Evolutionary conservation across 2,113 vertebrate species (phyloP).

Genomic region (Potamarius usumacintae): DNA sequence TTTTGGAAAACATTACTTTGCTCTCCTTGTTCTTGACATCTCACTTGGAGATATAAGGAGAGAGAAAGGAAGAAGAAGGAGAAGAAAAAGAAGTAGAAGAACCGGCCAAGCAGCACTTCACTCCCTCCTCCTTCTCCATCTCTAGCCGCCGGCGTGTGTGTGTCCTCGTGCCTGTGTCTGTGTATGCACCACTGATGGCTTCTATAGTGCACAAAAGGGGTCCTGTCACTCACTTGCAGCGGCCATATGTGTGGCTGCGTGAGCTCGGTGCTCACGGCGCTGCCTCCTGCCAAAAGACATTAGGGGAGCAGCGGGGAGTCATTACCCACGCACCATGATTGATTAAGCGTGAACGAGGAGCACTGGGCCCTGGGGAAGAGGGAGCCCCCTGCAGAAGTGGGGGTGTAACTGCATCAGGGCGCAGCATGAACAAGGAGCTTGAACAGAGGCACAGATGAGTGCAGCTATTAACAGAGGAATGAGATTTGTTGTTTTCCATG

Average conservation of each 20-base stretch:
- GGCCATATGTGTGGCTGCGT: slow-evolving; percentile 79
- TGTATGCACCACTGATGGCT: slow-evolving; percentile 70
- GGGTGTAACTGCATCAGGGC: slow-evolving; percentile 74
- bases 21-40: slow-evolving; percentile 51
- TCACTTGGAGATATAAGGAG: slow-evolving; percentile 35
- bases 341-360: slow-evolving; percentile 76
- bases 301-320: slow-evolving; percentile 78
- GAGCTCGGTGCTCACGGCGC: slow-evolving; percentile 72
- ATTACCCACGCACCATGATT: slow-evolving; percentile 77
- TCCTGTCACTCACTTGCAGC: slow-evolving; percentile 77
- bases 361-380: slow-evolving; percentile 58
- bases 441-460: slow-evolving; percentile 62
- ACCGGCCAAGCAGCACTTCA: slow-evolving; percentile 46
- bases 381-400: slow-evolving; percentile 73
- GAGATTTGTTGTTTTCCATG: slow-evolving; percentile 43
- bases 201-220: slow-evolving; percentile 69
- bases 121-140: slow-evolving; percentile 17
- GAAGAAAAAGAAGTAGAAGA: neutral
- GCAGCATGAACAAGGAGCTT: slow-evolving; percentile 51
- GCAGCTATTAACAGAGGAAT: slow-evolving; percentile 62
- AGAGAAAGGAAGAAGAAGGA: neutral
- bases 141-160: slow-evolving; percentile 42
- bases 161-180: slow-evolving; percentile 60
- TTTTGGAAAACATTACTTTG: slow-evolving; percentile 30
- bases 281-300: slow-evolving; percentile 78